phyloP scores from a whole-genome alignment of 2,113 vertebrate species.

The Pachyramphus minor region DNA sequence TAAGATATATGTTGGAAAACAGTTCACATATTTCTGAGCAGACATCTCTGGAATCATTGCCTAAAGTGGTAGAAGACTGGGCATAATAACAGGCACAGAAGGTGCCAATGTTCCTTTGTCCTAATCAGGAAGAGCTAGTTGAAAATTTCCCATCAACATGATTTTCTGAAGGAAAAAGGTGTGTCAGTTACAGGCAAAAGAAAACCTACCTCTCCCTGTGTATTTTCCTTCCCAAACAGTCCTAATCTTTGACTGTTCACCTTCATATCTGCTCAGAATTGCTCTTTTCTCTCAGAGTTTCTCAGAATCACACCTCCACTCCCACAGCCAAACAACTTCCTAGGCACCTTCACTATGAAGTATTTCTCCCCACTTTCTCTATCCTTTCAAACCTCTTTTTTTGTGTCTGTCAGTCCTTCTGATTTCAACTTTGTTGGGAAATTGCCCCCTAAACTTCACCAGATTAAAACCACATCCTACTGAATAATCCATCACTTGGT shows the following conservation, averaged over 20 bases:
- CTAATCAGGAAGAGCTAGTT: not conserved
- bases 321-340: not conserved
- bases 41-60: not conserved
- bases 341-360: not conserved
- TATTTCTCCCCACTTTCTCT: not conserved
- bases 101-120: not conserved
- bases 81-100: constrained; percentile 5
- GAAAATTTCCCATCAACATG: not conserved
- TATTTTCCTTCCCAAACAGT: not conserved
- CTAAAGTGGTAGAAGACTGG: not conserved
- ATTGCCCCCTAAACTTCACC: not conserved
- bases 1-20: not conserved
- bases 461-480: not conserved
- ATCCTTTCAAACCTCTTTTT: not conserved
- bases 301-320: not conserved
- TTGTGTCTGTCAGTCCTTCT: not conserved
- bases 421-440: not conserved
- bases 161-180: not conserved
- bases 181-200: not conserved
- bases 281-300: not conserved
- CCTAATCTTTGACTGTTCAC: not conserved
- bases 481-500: not conserved
- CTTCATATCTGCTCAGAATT: not conserved
- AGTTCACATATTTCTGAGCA: not conserved
- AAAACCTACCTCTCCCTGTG: not conserved